phyloP scores from a whole-genome alignment of 2,113 vertebrate species.

The Macrotis lagotis region DNA sequence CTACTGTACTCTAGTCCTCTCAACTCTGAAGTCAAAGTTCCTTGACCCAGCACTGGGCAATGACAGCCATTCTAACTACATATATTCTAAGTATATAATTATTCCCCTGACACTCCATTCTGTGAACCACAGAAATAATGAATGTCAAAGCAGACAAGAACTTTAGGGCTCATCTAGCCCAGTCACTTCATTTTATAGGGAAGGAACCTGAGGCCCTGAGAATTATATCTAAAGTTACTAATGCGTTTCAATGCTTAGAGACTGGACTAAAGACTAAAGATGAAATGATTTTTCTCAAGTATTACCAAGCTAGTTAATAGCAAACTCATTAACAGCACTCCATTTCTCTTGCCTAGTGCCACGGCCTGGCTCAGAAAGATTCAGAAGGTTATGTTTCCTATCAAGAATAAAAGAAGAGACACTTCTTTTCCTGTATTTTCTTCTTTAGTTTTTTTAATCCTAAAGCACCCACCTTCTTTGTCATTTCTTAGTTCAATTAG shows the following conservation, averaged over 20 bases:
- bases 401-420: slow-evolving; percentile 20
- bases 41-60: not conserved
- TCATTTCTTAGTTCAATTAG: slow-evolving; percentile 46
- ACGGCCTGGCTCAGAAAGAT: slow-evolving; percentile 35
- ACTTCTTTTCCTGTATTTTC: not conserved
- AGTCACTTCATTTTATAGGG: slow-evolving; percentile 27
- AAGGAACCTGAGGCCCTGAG: slow-evolving; percentile 45
- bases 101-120: not conserved
- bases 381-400: slow-evolving; percentile 28
- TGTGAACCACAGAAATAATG: not conserved
- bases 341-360: slow-evolving; percentile 15
- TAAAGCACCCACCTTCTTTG: slow-evolving; percentile 23
- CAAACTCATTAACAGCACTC: slow-evolving; percentile 12
- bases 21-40: not conserved
- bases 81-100: not conserved
- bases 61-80: not conserved
- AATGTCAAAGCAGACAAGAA: slow-evolving; percentile 41
- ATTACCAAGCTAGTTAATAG: slow-evolving; percentile 31
- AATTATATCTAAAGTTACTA: not conserved
- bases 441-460: slow-evolving; percentile 7
- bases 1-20: not conserved
- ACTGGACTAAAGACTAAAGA: not conserved
- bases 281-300: slow-evolving; percentile 24
- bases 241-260: not conserved
- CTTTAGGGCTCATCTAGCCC: not conserved